A percentile compares a stretch with the other conserved stretches of the same genome.
Conservation (phyloP, 2,888 invertebrate genomes). For the Priocnemis perturbator region DNA sequence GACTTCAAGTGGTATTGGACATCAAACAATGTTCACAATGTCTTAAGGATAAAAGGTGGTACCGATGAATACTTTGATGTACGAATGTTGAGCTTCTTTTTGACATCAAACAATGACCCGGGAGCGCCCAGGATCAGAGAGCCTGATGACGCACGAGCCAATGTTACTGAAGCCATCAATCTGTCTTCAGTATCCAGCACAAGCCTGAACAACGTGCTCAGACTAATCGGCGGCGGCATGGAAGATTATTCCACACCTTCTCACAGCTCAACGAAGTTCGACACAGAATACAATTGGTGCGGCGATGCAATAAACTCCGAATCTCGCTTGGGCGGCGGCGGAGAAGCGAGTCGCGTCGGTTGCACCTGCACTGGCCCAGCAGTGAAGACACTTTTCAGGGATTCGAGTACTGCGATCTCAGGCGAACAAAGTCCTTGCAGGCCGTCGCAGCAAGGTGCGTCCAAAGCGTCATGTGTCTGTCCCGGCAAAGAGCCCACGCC, state of each 20-base stretch:
- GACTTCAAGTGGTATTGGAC: too few relatives aligned
- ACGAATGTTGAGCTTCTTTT: too few relatives aligned
- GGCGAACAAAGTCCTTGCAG: not conserved
- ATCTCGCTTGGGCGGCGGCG: constrained; percentile 49
- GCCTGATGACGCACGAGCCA: too few relatives aligned
- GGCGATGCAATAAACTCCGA: constrained; percentile 22
- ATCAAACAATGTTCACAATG: too few relatives aligned
- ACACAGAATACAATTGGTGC: constrained; percentile 43
- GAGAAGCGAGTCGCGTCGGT: constrained; percentile 16
- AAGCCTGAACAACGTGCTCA: too few relatives aligned
- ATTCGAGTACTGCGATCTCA: not conserved
- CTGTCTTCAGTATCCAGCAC: too few relatives aligned
- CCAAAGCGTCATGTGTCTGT: constrained; percentile 38
- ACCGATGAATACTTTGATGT: too few relatives aligned
- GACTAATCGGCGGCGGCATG: not conserved
- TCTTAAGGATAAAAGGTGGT: too few relatives aligned
- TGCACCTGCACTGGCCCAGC: constrained; percentile 36
- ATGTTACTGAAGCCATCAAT: too few relatives aligned
- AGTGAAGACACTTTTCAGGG: not conserved
- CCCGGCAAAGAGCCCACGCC: constrained; percentile 37
- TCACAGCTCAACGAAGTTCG: constrained; percentile 21
- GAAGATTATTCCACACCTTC: constrained; percentile 24
- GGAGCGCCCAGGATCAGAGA: too few relatives aligned
- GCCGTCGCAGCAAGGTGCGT: constrained; percentile 16
- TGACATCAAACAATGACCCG: too few relatives aligned